Conservation (phyloP, 2,113 vertebrate species). For the Axis porcinus region DNA sequence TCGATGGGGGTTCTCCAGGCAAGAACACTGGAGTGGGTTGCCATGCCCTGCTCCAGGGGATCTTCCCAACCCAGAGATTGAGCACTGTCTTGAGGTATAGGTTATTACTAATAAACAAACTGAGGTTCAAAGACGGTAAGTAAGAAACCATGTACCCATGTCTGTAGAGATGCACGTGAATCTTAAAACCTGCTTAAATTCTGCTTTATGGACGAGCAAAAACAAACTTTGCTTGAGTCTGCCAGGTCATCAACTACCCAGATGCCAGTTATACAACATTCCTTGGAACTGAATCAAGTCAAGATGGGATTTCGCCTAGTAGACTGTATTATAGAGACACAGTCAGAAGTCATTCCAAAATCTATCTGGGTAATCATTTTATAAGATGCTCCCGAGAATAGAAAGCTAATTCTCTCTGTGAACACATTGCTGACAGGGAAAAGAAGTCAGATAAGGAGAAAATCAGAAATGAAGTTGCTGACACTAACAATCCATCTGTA, state of each 20-base stretch:
- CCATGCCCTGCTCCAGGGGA: neutral
- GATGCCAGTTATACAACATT: no score
- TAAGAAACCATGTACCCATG: neutral
- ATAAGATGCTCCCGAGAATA: neutral
- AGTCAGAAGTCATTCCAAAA: neutral
- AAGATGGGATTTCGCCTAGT: neutral
- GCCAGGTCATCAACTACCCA: neutral
- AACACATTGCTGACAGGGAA: neutral
- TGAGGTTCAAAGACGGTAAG: neutral
- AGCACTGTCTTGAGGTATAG: neutral
- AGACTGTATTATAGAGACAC: neutral
- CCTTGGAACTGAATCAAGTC: neutral
- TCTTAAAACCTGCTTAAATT: neutral
- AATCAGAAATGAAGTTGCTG: constrained; percentile 20
- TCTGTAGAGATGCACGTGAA: neutral
- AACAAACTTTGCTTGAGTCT: neutral
- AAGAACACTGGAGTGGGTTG: neutral
- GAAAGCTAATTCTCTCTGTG: constrained; percentile 20
- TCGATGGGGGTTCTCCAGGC: neutral
- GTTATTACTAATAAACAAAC: neutral
- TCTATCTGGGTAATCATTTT: constrained; percentile 10
- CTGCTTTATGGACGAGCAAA: neutral
- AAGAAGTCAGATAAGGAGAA: constrained; percentile 12
- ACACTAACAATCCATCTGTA: neutral
- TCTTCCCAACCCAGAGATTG: neutral